phyloP scores from a whole-genome alignment of 1,140 invertebrate species.

The Atta texana region DNA sequence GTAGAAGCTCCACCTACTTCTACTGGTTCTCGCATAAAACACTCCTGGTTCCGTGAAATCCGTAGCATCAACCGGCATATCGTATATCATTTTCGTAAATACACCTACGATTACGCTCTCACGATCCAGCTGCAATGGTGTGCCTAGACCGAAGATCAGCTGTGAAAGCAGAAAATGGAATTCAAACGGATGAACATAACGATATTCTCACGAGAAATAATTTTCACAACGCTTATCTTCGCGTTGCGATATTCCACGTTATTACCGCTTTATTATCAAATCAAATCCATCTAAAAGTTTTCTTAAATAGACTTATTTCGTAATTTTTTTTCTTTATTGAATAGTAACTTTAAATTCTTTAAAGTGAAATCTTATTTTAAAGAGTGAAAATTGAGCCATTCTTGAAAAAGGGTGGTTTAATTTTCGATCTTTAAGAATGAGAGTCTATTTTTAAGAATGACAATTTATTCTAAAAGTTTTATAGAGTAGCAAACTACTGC shows the following conservation, averaged over 20 bases:
- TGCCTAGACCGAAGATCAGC: conserved; percentile 89
- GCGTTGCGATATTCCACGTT: not conserved
- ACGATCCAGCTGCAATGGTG: conserved; percentile 88
- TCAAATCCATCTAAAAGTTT: not conserved
- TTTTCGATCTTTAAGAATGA: no score
- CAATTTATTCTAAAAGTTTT: no score
- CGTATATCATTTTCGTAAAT: conserved; percentile 89
- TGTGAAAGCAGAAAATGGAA: conserved; percentile 70
- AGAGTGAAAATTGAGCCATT: no score
- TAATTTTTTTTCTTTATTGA: not conserved
- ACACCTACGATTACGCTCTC: conserved; percentile 88
- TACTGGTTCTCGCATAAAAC: conserved; percentile 85
- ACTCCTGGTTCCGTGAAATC: conserved; percentile 88
- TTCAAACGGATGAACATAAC: conserved; percentile 24
- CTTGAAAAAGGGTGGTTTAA: no score
- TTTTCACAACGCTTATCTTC: conserved; percentile 9
- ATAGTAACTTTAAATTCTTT: no score
- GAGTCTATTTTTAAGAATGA: no score
- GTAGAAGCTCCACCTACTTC: conserved; percentile 84
- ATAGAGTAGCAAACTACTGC: no score
- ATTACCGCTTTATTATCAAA: not conserved
- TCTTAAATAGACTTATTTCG: not conserved
- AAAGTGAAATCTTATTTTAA: no score
- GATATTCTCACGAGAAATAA: not conserved
- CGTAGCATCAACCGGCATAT: conserved; percentile 87